Percentiles rank a stretch among this genome's conserved stretches.
These are phyloP conservation scores for Hepsetus odoe DNA, from an alignment of 2,113 vertebrate species.

Conservation along the genomic window DNA sequence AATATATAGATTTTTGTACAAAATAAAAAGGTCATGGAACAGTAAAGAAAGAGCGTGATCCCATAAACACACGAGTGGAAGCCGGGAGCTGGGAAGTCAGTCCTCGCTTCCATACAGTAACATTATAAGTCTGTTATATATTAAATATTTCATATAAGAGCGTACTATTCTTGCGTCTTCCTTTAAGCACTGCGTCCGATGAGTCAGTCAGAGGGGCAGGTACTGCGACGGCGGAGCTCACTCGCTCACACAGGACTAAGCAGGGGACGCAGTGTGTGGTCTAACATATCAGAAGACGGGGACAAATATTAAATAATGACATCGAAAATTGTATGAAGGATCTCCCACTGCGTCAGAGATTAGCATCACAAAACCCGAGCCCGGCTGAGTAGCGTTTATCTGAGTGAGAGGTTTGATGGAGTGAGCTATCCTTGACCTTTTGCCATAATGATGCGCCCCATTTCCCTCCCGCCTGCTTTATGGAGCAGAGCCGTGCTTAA, in stretches of 20 bases:
- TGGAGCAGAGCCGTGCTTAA: slow-evolving; percentile 27
- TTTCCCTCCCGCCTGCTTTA: slow-evolving; percentile 32
- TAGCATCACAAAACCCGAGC: slow-evolving; percentile 33
- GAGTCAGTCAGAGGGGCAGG: slow-evolving; percentile 25
- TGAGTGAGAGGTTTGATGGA: slow-evolving; percentile 37
- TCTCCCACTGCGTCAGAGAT: slow-evolving; percentile 44
- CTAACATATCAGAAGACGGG: slow-evolving; percentile 36
- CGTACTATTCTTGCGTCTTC: slow-evolving; percentile 63
- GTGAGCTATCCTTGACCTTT: slow-evolving; percentile 39
- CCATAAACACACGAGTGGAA: slow-evolving; percentile 62
- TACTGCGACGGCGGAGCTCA: slow-evolving; percentile 24
- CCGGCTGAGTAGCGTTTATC: slow-evolving; percentile 25
- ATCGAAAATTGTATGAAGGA: slow-evolving; percentile 31
- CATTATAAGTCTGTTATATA: slow-evolving; percentile 73
- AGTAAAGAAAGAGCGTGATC: slow-evolving; percentile 62
- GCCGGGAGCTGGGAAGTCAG: slow-evolving; percentile 28
- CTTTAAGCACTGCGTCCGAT: slow-evolving; percentile 34
- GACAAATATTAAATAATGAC: slow-evolving; percentile 38
- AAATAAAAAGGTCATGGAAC: slow-evolving; percentile 76
- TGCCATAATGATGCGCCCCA: slow-evolving; percentile 38
- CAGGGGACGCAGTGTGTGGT: slow-evolving; percentile 38
- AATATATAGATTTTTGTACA: slow-evolving; percentile 83
- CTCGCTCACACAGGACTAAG: slow-evolving; percentile 32
- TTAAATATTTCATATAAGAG: slow-evolving; percentile 67
- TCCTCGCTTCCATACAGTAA: slow-evolving; percentile 74